Evolutionary conservation across 2,113 vertebrate genomes (phyloP).

Genomic region (Poeciliopsis retropinna): DNA sequence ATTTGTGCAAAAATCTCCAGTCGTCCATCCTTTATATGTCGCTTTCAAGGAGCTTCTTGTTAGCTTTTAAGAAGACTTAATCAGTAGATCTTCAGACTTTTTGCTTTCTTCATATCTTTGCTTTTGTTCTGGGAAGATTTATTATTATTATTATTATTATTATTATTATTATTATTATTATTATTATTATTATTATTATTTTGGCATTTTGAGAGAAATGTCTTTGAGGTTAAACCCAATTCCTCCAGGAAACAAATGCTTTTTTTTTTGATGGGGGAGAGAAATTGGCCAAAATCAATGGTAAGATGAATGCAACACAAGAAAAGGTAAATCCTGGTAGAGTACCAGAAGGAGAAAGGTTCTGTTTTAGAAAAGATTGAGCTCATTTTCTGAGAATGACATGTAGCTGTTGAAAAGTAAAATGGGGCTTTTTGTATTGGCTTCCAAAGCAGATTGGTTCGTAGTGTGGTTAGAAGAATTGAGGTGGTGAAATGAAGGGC

Average conservation of each 20-base stretch:
- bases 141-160: too few relatives aligned
- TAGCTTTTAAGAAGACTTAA: not conserved
- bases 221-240: not conserved
- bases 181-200: too few relatives aligned
- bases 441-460: too few relatives aligned
- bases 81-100: not conserved
- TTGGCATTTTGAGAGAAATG: too few relatives aligned
- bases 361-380: not conserved
- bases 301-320: not conserved
- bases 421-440: not conserved
- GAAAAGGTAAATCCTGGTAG: not conserved
- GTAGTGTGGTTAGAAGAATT: too few relatives aligned
- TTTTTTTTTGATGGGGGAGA: not conserved
- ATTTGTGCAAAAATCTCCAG: not conserved
- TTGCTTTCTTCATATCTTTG: not conserved
- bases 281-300: not conserved
- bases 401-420: not conserved
- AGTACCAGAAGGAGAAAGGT: not conserved
- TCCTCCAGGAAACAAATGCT: not conserved
- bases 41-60: not conserved
- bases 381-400: not conserved
- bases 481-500: too few relatives aligned
- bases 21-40: not conserved
- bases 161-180: too few relatives aligned
- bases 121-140: not conserved